Evolutionary conservation across 2,797 vertebrate genomes (phyloP), one percentile per base, ranked within the genome.

Genomic region (Choloepus didactylus): DNA sequence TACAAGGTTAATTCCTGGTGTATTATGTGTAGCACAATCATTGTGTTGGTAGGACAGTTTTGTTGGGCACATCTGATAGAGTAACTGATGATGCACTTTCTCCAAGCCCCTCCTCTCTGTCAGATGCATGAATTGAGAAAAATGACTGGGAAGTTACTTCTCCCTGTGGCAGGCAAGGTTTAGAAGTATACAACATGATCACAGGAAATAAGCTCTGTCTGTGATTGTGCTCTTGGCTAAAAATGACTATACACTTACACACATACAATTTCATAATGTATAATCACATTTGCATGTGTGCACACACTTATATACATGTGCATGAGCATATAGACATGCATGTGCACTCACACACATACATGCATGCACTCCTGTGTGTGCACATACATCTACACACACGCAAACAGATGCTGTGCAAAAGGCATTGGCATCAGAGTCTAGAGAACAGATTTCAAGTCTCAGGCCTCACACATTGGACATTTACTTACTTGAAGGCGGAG

Each of bases 1-100:
- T 88, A 73, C 59, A 67, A 87, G 95, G 93, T 92, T 83, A 94
- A 95, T 87, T 72, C n/a, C 70, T 80, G 92, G 16, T 12, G 14
- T 29, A 19, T 67, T n/a, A 54, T 27, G 29, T 7, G 0, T 2
- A 46, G 70, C 87, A 16, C 25, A 1, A 31, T 54, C 69, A 1
- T n/a, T 2, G 7, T 5, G 18, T 75, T 19, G n/a, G n/a, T 12
- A 31, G 38, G 60, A 73, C 62, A 16, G 0, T 62, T 73, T 38
- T 19, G 35, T 25, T 51, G 60, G 89, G 19, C 56, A 8, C 73
- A 62, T 66, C 56, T 51, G 51, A 49, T 10, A 9, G 2, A 49
- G 49, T 11, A 46, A 77, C 18, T 23, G 18, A 21, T 3, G 41
- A 67, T 2, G 25, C 4, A 9, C 85, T 35, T 49, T 54, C 69